Evolutionary conservation across 2,797 vertebrate species (phyloP).

Genomic region (Enteromius argenteus): DNA sequence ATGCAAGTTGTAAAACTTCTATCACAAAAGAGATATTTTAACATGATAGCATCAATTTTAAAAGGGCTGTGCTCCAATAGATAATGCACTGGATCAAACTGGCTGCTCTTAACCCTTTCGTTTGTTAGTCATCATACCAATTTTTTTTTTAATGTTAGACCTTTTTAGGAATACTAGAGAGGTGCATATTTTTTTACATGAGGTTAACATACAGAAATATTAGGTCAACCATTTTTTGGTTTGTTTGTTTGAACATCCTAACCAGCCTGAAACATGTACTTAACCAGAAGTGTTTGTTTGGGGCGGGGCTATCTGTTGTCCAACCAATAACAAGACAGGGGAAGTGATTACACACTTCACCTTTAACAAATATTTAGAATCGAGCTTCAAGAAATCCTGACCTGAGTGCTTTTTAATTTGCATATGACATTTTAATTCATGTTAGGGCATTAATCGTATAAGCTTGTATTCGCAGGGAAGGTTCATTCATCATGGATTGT

Average conservation of each 20-base stretch:
- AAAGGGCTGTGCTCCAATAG: not conserved
- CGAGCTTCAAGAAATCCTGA: not conserved
- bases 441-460: not conserved
- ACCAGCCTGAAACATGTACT: not conserved
- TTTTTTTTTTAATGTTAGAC: not conserved
- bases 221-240: not conserved
- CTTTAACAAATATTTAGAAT: not conserved
- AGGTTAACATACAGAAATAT: not conserved
- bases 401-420: not conserved
- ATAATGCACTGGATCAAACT: not conserved
- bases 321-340: not conserved
- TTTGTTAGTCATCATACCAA: not conserved
- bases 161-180: not conserved
- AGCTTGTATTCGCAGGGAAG: slow-evolving; percentile 72
- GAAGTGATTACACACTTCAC: not conserved
- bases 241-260: not conserved
- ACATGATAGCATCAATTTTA: not conserved
- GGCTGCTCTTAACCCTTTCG: not conserved
- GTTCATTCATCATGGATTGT: slow-evolving; percentile 84
- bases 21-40: not conserved
- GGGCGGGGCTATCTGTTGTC: not conserved
- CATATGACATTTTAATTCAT: not conserved
- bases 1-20: not conserved
- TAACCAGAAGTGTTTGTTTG: not conserved
- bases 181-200: not conserved